A percentile compares a stretch with the other conserved stretches of the same genome.
Evolutionary conservation across 1,140 invertebrate genomes (phyloP).

Genomic region (Drosophila sulfurigaster): DNA sequence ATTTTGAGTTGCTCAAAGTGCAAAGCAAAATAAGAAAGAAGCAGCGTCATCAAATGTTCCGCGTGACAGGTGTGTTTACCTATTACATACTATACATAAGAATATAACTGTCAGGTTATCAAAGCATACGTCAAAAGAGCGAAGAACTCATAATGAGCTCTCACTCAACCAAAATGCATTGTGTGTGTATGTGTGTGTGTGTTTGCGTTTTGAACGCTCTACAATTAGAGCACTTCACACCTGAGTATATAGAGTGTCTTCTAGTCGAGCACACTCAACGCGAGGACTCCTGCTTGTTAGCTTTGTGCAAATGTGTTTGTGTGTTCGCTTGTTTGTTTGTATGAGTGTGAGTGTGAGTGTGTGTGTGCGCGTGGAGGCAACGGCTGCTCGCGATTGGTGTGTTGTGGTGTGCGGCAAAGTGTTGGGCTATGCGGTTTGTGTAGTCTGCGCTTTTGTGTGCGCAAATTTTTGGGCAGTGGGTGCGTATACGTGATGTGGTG

Average conservation of each 20-base stretch:
- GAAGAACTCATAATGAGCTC: neutral
- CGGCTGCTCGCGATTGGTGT: conserved; percentile 13
- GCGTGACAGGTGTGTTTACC: neutral
- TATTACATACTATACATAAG: neutral
- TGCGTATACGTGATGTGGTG: neutral
- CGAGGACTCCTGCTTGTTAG: conserved; percentile 5
- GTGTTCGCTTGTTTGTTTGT: neutral
- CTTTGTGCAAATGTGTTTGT: neutral
- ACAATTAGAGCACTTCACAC: conserved; percentile 7
- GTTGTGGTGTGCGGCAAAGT: conserved; percentile 12
- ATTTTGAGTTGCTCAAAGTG: neutral
- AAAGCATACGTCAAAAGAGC: conserved; percentile 1
- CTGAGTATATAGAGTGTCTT: conserved; percentile 8
- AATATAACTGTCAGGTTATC: neutral
- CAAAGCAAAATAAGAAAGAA: neutral
- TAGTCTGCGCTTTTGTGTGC: conserved; percentile 18
- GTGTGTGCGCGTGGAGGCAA: neutral
- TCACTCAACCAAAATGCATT: conserved; percentile 1
- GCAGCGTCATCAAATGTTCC: neutral
- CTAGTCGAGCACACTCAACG: conserved; percentile 7
- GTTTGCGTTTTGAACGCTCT: neutral
- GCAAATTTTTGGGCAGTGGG: neutral
- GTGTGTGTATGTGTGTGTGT: neutral
- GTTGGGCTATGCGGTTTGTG: conserved; percentile 12
- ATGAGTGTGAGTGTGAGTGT: neutral